These are phyloP conservation scores for Meles meles DNA, from an alignment of 2,113 vertebrate species.

Conservation along the genomic window DNA sequence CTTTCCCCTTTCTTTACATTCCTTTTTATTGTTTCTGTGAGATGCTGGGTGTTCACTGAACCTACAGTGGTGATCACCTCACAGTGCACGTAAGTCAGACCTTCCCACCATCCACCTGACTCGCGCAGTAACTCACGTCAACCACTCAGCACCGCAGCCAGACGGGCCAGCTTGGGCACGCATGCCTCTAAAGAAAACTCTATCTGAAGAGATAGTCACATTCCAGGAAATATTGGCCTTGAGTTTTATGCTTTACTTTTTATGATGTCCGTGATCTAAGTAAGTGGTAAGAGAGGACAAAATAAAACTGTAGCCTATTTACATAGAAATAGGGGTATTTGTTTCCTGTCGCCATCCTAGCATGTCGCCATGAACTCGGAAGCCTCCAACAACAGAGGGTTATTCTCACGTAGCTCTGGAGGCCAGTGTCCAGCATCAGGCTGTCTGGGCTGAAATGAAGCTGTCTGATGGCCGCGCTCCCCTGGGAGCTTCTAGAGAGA, in stretches of 20 bases:
- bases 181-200: not conserved
- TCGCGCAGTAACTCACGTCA: not conserved
- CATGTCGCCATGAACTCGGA: not conserved
- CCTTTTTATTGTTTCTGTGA: not conserved
- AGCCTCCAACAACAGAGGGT: not conserved
- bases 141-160: rapidly evolving
- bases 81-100: not conserved
- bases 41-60: not conserved
- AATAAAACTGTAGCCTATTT: not conserved
- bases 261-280: not conserved
- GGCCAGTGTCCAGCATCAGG: not conserved
- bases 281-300: not conserved
- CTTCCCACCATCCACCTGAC: not conserved
- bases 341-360: not conserved
- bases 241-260: not conserved
- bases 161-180: not conserved
- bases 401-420: not conserved
- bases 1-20: not conserved
- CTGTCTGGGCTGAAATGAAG: not conserved
- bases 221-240: not conserved
- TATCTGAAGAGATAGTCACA: not conserved
- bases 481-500: no score
- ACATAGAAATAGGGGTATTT: not conserved
- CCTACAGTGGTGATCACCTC: not conserved
- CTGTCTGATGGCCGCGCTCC: rapidly evolving